Evolutionary conservation across 92 coral and sea anemone species (phyloP), one percentile per base, ranked within the genome.

Genomic region (Phenganax stokvisi): DNA sequence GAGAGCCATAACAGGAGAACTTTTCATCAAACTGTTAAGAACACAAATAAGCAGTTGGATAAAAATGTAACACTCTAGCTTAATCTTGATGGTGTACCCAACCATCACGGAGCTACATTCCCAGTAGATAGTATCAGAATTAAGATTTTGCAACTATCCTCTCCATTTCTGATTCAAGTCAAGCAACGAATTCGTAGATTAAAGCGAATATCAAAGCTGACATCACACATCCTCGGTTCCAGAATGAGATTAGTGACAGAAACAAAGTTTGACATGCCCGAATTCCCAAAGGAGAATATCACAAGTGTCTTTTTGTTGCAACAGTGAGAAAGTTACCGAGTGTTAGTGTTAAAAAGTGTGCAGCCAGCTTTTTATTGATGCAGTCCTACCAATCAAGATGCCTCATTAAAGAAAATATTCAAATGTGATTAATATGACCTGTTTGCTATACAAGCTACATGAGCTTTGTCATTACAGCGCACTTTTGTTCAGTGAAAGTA

Each of bases 181-280:
- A 86, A 88, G 54, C 91, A 88, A 54, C 86, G 85, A 27, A 84
- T 87, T 29, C 79, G 82, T 68, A 56, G 73, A 0, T 66, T 87
- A 74, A 87, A 88, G 88, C 88, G 1, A 87, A 83, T 31, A 88
- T 88, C 37, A 80, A 87, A 69, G 85, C 83, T 28, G 90, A 84
- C 66, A 87, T 87, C 52, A 52, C 64, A 56, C 83, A 87, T 17
- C 88, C 90, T n/a, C 56, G 84, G 57, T 54, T 65, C 13, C 74
- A 79, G 57, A 9, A 9, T 5, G 28, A 79, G 53, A 63, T 61
- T 54, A 62, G 55, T 9, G 25, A 83, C 70, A 82, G 74, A 31
- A 72, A 30, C 27, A 61, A 61, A 54, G 86, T 63, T 51, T 52
- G 86, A 54, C 71, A 31, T 10, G 67, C 76, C 54, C 81, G 76